Percentiles rank a stretch among this genome's conserved stretches.
Conservation (phyloP, 2,797 vertebrate species). For the Scolopax bukidnonensis region DNA sequence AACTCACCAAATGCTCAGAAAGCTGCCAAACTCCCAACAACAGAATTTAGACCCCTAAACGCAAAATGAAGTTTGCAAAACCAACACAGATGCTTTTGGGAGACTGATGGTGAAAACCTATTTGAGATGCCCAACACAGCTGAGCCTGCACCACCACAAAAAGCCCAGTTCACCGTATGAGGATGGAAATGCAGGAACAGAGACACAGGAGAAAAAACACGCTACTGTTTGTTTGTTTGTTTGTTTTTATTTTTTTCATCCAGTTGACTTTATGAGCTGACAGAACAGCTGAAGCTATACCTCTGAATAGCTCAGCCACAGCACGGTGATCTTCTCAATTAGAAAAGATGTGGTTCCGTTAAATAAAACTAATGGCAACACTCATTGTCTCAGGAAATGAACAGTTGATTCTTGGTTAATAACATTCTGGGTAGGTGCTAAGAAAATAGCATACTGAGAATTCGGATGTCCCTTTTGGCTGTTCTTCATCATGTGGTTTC, state of each 20-base stretch:
- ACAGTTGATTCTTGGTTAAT: neutral
- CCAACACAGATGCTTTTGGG: neutral
- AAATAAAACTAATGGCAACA: neutral
- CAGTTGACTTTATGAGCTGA: neutral
- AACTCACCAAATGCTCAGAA: neutral
- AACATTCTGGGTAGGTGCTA: neutral
- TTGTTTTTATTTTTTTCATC: neutral
- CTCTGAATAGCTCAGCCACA: neutral
- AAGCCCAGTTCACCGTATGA: neutral
- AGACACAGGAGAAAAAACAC: neutral
- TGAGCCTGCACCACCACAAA: neutral
- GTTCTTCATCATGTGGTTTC: rapidly evolving
- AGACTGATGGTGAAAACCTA: neutral
- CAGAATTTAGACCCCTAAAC: neutral
- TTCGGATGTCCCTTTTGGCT: neutral
- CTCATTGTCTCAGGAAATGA: neutral
- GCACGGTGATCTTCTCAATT: neutral
- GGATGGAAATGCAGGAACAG: neutral
- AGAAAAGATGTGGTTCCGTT: neutral
- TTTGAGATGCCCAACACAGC: neutral
- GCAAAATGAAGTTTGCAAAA: neutral
- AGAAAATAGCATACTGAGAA: neutral
- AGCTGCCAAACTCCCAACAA: neutral
- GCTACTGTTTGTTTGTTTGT: neutral
- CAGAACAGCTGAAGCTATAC: neutral